phyloP scores from a whole-genome alignment of 2,113 vertebrate genomes.

The Oreotrochilus melanogaster region DNA sequence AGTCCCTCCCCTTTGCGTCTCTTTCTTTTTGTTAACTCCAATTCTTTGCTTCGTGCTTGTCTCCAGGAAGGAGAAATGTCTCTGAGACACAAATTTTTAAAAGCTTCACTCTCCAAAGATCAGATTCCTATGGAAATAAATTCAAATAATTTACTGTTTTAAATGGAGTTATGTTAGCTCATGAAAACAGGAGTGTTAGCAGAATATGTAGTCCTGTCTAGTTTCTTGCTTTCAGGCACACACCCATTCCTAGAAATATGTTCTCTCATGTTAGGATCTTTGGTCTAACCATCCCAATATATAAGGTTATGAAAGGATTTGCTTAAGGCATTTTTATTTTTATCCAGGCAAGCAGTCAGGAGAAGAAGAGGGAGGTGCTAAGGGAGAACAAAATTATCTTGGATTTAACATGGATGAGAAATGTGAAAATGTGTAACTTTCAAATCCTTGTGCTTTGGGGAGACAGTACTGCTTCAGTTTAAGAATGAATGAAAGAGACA shows the following conservation, averaged over 20 bases:
- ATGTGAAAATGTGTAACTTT: conserved; percentile 4
- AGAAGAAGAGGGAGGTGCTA: not conserved
- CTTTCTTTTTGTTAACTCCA: not conserved
- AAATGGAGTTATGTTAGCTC: not conserved
- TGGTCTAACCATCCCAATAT: conserved; percentile 14
- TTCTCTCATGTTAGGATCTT: conserved; percentile 40
- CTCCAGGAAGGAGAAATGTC: not conserved
- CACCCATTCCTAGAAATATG: conserved; percentile 58
- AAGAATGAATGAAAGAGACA: conserved; percentile 31
- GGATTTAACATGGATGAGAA: conserved; percentile 35
- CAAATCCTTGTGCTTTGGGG: not conserved
- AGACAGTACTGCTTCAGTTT: not conserved
- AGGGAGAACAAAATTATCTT: conserved; percentile 14
- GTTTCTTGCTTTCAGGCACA: conserved; percentile 29
- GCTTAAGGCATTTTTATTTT: conserved; percentile 67
- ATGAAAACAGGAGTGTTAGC: conserved; percentile 11
- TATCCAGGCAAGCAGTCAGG: not conserved
- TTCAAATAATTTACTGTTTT: not conserved
- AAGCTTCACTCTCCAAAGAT: not conserved
- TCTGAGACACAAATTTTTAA: not conserved
- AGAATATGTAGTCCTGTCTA: not conserved
- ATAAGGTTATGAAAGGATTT: conserved; percentile 65
- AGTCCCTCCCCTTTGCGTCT: not conserved
- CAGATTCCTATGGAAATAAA: not conserved
- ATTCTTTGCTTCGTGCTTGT: not conserved